These are phyloP conservation scores for Calliscelio sp. DNA, from an alignment of 2,888 invertebrate species.

Conservation along the genomic window DNA sequence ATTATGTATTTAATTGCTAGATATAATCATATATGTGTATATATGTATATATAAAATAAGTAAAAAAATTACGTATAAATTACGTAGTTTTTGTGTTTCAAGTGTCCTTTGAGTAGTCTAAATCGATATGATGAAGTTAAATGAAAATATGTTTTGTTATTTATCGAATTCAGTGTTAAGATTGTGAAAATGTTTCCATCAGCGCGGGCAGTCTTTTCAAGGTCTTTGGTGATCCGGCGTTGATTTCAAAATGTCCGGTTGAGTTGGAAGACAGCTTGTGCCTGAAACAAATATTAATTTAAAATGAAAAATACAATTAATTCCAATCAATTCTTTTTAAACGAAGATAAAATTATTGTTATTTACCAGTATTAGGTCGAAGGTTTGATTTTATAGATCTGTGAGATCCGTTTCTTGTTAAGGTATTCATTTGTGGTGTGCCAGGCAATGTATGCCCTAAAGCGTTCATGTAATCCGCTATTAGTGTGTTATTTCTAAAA, in stretches of 20 bases:
- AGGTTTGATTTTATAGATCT: conserved; percentile 87
- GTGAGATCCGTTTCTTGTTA: conserved; percentile 91
- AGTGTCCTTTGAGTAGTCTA: no score
- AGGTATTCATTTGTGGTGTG: conserved; percentile 92
- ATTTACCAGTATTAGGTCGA: conserved; percentile 84
- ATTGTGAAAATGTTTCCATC: conserved; percentile 51
- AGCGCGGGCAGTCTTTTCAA: conserved; percentile 79
- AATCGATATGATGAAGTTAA: conserved; percentile 6
- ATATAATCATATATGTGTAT: no score
- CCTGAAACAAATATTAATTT: conserved; percentile 77
- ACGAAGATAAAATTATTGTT: conserved; percentile 1
- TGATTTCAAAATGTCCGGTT: conserved; percentile 94
- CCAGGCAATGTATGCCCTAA: conserved; percentile 91
- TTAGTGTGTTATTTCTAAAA: conserved; percentile 94
- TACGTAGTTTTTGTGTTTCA: background rate
- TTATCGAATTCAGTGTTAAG: conserved; percentile 1
- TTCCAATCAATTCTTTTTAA: no score
- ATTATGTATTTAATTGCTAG: no score
- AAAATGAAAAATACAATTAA: background rate
- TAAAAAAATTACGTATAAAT: no score
- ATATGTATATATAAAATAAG: no score
- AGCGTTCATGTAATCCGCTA: conserved; percentile 98
- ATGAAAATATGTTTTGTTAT: conserved; percentile 25
- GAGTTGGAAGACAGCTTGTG: conserved; percentile 87
- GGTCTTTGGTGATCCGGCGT: conserved; percentile 93